phyloP scores from a whole-genome alignment of 2,888 invertebrate genomes.

The Spodoptera littoralis region DNA sequence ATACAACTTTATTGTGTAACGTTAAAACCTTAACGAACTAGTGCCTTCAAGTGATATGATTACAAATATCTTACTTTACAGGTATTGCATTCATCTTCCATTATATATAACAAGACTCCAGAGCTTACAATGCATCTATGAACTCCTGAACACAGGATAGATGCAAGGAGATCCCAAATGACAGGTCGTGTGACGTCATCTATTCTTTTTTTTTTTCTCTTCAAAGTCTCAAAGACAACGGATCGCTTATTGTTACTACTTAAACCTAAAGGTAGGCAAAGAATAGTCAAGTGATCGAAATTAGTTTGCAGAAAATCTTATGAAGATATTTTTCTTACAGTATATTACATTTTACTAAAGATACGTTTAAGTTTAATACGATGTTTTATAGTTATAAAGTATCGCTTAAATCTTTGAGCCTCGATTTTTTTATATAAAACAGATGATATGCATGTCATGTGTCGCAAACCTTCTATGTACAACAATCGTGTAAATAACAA shows the following conservation, averaged over 20 bases:
- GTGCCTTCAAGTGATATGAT: constrained; percentile 79
- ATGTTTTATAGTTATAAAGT: constrained; percentile 58
- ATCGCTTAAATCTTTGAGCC: constrained; percentile 75
- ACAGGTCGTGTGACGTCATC: constrained; percentile 10
- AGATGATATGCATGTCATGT: constrained; percentile 78
- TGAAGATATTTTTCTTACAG: constrained; percentile 53
- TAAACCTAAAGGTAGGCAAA: constrained; percentile 45
- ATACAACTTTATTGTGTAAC: constrained; percentile 72
- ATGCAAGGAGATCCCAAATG: constrained; percentile 36
- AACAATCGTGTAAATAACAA: constrained; percentile 74
- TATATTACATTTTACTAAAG: constrained; percentile 59
- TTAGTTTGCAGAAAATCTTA: constrained; percentile 54
- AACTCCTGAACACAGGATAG: constrained; percentile 18
- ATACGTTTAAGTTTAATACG: constrained; percentile 61
- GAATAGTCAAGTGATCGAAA: constrained; percentile 46
- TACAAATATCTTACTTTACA: constrained; percentile 61
- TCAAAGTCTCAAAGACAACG: constrained; percentile 46
- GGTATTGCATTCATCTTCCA: constrained; percentile 59
- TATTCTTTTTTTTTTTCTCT: constrained; percentile 10
- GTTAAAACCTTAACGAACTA: constrained; percentile 72
- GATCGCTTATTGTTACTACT: constrained; percentile 32
- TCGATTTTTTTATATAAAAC: constrained; percentile 66
- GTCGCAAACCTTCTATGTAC: constrained; percentile 71
- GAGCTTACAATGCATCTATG: constrained; percentile 26
- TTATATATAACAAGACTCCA: constrained; percentile 46